Evolutionary conservation across 64 coral and sea anemone genomes (phyloP).

Genomic region (Montipora foliosa): DNA sequence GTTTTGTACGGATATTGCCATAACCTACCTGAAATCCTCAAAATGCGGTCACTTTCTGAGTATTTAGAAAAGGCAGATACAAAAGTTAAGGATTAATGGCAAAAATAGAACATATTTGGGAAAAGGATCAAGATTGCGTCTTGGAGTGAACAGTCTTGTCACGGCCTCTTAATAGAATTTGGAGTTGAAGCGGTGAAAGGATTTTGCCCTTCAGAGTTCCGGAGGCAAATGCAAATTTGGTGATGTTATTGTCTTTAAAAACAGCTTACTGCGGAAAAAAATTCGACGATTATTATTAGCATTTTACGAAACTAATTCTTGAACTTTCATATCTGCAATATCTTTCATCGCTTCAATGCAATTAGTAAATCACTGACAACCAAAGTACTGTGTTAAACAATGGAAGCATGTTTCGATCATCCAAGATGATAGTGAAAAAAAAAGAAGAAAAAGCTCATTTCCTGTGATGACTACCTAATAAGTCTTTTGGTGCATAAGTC

Average conservation of each 20-base stretch:
- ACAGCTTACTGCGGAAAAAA: no score
- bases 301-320: conserved; percentile 37
- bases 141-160: no score
- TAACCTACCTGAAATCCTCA: background rate
- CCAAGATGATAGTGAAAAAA: background rate
- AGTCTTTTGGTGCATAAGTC: conserved; percentile 1
- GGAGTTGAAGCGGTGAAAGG: no score
- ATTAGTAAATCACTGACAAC: conserved; percentile 8
- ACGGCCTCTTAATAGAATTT: no score
- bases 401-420: background rate
- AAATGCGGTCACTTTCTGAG: background rate
- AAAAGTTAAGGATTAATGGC: background rate
- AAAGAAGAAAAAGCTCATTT: background rate
- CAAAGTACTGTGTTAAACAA: background rate
- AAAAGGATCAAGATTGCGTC: no score
- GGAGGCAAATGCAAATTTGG: no score
- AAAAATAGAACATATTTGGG: background rate
- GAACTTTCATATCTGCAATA: background rate
- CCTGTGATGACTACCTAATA: background rate
- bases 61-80: conserved; percentile 12
- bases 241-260: no score
- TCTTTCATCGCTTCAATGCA: conserved; percentile 16
- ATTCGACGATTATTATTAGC: background rate
- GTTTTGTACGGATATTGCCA: no score
- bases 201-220: background rate